Conservation (phyloP, 2,797 vertebrate genomes). For the Trichosurus vulpecula region DNA sequence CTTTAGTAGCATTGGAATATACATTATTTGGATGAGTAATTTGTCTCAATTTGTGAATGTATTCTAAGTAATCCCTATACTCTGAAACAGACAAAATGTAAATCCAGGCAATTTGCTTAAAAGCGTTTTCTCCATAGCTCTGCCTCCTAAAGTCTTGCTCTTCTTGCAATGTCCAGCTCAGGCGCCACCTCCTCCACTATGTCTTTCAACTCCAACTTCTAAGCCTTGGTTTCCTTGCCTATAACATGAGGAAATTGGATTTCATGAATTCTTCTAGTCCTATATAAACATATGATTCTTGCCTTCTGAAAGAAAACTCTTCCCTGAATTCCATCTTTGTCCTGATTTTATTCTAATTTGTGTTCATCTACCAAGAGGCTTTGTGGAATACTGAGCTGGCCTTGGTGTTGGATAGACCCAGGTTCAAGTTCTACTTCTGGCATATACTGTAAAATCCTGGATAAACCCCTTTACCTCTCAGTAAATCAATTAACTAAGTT, state of each 20-base stretch:
- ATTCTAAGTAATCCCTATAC: conserved; percentile 14
- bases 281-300: too few relatives aligned
- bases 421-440: not conserved
- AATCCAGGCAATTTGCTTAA: not conserved
- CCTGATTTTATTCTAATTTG: not conserved
- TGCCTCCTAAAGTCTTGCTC: too few relatives aligned
- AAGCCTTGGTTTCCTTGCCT: too few relatives aligned
- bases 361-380: not conserved
- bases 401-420: not conserved
- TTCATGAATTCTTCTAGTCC: too few relatives aligned
- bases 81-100: conserved; percentile 46
- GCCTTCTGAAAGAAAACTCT: too few relatives aligned
- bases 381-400: not conserved
- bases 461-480: not conserved
- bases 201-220: too few relatives aligned
- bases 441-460: not conserved
- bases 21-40: conserved; percentile 57
- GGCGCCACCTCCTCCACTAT: too few relatives aligned
- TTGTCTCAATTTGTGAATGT: conserved; percentile 48
- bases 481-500: not conserved
- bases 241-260: not conserved
- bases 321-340: too few relatives aligned
- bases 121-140: too few relatives aligned
- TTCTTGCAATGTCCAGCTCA: too few relatives aligned
- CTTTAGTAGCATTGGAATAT: conserved; percentile 50